These are phyloP conservation scores for Tryphoninae sp. DNA, from an alignment of 2,888 invertebrate genomes.

Conservation along the genomic window DNA sequence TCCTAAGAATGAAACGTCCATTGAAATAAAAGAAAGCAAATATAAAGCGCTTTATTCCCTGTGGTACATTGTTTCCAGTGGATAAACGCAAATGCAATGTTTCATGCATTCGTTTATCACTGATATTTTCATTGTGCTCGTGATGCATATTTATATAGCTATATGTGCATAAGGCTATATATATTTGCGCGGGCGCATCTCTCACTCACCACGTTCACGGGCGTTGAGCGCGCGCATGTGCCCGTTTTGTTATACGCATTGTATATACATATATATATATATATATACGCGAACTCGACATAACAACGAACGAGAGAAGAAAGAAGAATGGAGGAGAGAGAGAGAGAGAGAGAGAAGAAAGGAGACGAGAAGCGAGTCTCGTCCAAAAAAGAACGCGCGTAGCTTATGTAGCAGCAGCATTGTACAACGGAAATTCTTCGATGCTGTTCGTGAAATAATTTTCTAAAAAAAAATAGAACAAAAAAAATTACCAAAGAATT, in stretches of 20 bases:
- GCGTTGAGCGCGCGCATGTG: constrained; percentile 43
- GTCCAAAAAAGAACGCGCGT: neutral
- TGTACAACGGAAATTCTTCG: neutral
- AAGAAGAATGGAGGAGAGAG: neutral
- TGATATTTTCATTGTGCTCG: neutral
- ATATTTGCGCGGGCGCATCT: constrained; percentile 47
- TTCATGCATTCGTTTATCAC: neutral
- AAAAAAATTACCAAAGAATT: neutral
- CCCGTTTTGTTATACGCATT: constrained; percentile 16
- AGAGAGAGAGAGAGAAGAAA: neutral
- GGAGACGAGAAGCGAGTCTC: neutral
- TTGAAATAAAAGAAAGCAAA: too few species aligned
- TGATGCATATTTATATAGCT: neutral
- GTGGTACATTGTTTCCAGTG: too few species aligned
- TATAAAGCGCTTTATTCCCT: too few species aligned
- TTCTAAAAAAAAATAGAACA: neutral
- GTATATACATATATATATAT: neutral
- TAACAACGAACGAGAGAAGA: constrained; percentile 10
- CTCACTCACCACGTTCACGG: constrained; percentile 35
- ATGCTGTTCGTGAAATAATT: neutral
- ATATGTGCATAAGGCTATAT: neutral
- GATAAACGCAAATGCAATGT: neutral
- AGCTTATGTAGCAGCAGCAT: neutral
- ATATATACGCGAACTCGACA: neutral
- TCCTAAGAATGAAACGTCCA: too few species aligned